Evolutionary conservation across 2,797 vertebrate species (phyloP), one percentile per base, ranked within the genome.

Genomic region (Spea hammondii): DNA sequence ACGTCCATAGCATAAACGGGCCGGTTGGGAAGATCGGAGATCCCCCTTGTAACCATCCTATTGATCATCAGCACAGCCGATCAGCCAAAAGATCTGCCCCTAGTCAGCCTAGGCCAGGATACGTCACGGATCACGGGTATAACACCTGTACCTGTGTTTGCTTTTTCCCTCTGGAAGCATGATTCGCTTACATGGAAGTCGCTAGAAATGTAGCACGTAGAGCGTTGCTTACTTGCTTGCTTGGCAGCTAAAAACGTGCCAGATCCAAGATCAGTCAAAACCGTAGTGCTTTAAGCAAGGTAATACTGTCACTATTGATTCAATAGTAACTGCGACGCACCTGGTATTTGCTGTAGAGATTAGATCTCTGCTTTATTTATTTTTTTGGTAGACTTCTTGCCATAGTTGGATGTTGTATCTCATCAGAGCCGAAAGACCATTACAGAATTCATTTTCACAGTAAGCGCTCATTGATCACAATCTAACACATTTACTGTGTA

Each of bases 251-350:
- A 71, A 54, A 62, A 71, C 66, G 70, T 72, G 54, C 14, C 32
- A 13, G 51, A 60, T 78, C 32, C 70, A 72, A 66, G 65, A 78
- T 78, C 76, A 72, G 65, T 78, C 14, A 48, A 9, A 65, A 48
- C 46, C 69, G 45, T 5, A 59, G 17, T 10, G 77, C 62, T 57
- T 62, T 50, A 49, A 78, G 69, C 51, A 44, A 78, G 77, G 77
- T 66, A 44, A 72, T 78, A 47, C 70, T 5, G 13, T 49, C 69
- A 11, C 51, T 66, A 72, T 78, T 72, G 77, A 78, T 78, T 62
- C 50, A 11, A 11, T 54, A 11, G 12, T 65, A 65, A 49, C 12
- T 65, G 5, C 13, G 11, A n/a, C 6, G 44, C 76, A 55, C 76
- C 75, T 64, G n/a, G 68, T 59, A 64, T 70, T 76, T 51, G 66